Evolutionary conservation across 2,113 vertebrate species (phyloP), one percentile per base, ranked within the genome.

Genomic region (Erythrolamprus reginae): DNA sequence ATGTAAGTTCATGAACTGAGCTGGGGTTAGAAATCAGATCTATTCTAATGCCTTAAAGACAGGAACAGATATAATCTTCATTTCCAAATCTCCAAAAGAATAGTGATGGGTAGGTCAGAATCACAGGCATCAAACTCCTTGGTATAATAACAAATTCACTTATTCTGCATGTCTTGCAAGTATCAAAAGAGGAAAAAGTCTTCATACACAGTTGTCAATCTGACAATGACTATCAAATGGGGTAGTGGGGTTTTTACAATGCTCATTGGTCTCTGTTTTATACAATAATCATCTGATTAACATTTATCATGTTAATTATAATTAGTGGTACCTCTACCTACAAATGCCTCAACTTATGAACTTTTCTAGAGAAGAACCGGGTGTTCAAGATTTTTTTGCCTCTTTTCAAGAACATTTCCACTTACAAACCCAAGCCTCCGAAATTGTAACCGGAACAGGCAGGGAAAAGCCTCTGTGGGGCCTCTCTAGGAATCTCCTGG

Each of bases 1-100:
- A 47, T 38, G 50, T 0, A 50, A 53, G 84, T 0, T 0, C 5
- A 15, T 28, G 2, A 53, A 28, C 52, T 58, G 38, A 47, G 38
- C 70, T 17, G 6, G 13, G 6, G 10, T 77, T 42, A 28, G 38
- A 28, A 19, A 50, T 33, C 19, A 65, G 10, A 93, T 89, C 1
- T 0, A n/a, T 28, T 26, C 52, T n/a, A 82, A 6, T 55, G 9
- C 2, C 0, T 90, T 21, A n/a, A 23, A 47, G 50, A 28, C 51
- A 84, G 84, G 13, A 58, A 45, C 28, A 15, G 9, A 7, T 42
- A 24, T 13, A 23, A 33, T 26, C 86, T 33, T 2, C 5, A 12
- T 15, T 12, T 17, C 51, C n/a, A 53, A 5, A 33, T 19, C 48
- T 28, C 83, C 15, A 38, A 53, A 55, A 53, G 51, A 55, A 38